phyloP scores from a whole-genome alignment of 2,888 invertebrate genomes.

The Thera britannica region DNA sequence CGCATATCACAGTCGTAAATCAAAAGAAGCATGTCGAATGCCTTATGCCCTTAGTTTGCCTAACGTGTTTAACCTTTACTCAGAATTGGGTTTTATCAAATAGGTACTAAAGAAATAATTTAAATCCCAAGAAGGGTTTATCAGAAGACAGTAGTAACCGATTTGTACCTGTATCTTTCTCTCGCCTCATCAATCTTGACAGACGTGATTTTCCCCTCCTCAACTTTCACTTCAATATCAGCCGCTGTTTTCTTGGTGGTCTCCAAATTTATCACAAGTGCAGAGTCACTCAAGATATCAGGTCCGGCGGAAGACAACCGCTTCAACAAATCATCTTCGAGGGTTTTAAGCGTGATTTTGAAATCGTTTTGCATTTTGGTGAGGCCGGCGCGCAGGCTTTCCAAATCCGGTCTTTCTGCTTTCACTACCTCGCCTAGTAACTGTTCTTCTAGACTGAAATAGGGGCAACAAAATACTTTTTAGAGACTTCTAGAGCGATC shows the following conservation, averaged over 20 bases:
- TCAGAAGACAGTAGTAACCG: neutral
- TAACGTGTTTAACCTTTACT: too few species aligned
- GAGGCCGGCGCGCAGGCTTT: constrained; percentile 90
- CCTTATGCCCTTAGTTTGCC: too few species aligned
- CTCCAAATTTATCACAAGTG: constrained; percentile 95
- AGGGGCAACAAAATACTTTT: neutral
- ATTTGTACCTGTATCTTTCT: constrained; percentile 89
- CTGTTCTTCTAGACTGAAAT: constrained; percentile 92
- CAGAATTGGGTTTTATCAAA: too few species aligned
- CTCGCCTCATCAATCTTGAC: constrained; percentile 95
- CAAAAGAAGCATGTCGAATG: too few species aligned
- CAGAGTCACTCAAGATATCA: constrained; percentile 95
- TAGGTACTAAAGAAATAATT: too few species aligned
- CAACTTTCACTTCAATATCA: constrained; percentile 94
- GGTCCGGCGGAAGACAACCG: constrained; percentile 95
- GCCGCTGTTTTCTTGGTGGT: constrained; percentile 96
- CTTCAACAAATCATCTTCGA: constrained; percentile 96
- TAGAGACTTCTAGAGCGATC: neutral
- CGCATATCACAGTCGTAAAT: too few species aligned
- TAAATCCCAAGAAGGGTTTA: too few species aligned
- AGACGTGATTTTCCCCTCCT: constrained; percentile 93
- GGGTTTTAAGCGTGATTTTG: constrained; percentile 94
- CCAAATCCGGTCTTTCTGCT: constrained; percentile 96
- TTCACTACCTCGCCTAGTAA: constrained; percentile 96
- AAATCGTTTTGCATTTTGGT: constrained; percentile 97